Evolutionary conservation across 2,888 invertebrate genomes (phyloP).

Genomic region (Apantesis nais): DNA sequence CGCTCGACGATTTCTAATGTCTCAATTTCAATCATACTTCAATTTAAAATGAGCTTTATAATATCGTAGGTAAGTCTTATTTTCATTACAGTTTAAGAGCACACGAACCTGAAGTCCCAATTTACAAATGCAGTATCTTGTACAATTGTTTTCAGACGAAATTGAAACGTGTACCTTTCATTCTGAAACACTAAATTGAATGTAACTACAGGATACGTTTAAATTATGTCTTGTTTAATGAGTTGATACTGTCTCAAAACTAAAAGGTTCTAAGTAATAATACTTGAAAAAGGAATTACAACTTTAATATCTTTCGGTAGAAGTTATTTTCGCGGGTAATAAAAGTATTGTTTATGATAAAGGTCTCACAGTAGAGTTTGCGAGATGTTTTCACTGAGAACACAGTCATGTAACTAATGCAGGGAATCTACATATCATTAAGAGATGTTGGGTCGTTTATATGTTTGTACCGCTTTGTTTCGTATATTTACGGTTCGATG

Average conservation of each 20-base stretch:
- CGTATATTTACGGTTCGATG: conserved; percentile 79
- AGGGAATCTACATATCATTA: conserved; percentile 85
- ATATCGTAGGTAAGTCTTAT: conserved; percentile 41
- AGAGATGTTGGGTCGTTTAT: conserved; percentile 82
- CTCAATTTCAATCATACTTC: conserved; percentile 71
- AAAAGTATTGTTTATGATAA: conserved; percentile 35
- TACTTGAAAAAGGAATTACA: conserved; percentile 23
- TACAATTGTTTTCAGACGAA: conserved; percentile 41
- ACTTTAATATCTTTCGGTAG: conserved; percentile 21
- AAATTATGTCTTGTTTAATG: conserved; percentile 86
- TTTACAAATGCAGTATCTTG: conserved; percentile 58
- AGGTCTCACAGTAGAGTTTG: conserved; percentile 54
- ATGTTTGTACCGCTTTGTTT: conserved; percentile 84
- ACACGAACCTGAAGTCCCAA: conserved; percentile 62
- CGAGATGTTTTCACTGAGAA: conserved; percentile 84
- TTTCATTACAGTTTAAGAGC: conserved; percentile 50
- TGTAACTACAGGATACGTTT: conserved; percentile 58
- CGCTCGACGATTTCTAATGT: conserved; percentile 83
- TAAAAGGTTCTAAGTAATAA: conserved; percentile 48
- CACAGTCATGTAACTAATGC: conserved; percentile 85
- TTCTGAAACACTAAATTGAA: conserved; percentile 58
- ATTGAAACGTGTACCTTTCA: conserved; percentile 52
- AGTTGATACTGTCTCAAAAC: conserved; percentile 63
- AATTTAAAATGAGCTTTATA: conserved; percentile 24
- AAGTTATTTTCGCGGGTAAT: conserved; percentile 48